These are phyloP conservation scores for Apamea epomidion DNA, from an alignment of 2,888 invertebrate genomes.

Conservation along the genomic window DNA sequence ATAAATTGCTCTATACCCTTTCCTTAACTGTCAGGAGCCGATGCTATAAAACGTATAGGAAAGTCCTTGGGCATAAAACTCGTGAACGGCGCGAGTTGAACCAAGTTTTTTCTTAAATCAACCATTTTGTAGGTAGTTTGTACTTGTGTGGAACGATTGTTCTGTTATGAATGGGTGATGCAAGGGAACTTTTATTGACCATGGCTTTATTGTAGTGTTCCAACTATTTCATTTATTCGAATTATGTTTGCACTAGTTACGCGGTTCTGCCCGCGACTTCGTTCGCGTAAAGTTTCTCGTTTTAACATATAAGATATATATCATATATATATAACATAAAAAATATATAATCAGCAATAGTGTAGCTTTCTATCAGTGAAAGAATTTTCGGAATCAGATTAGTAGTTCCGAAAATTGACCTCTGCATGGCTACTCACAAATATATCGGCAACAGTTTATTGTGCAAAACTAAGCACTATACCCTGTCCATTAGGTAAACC, in stretches of 20 bases:
- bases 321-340: too few relatives aligned
- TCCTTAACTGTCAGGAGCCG: constrained; percentile 52
- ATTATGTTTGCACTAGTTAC: neutral
- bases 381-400: neutral
- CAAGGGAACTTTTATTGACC: constrained; percentile 17
- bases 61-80: constrained; percentile 64
- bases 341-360: neutral
- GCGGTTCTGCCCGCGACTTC: neutral
- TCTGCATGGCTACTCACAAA: too few relatives aligned
- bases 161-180: constrained; percentile 35
- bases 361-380: neutral
- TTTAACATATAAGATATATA: too few relatives aligned
- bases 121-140: constrained; percentile 41
- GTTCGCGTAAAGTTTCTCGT: neutral
- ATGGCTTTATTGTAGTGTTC: neutral
- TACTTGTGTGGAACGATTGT: constrained; percentile 36
- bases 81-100: constrained; percentile 42
- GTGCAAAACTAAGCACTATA: neutral
- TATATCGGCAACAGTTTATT: neutral
- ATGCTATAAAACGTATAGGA: constrained; percentile 59
- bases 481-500: too few relatives aligned
- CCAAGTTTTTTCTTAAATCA: constrained; percentile 65
- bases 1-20: constrained; percentile 63
- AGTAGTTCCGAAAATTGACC: neutral
- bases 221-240: neutral